phyloP scores from a whole-genome alignment of 2,888 invertebrate genomes.

The Tetramorium bicarinatum region DNA sequence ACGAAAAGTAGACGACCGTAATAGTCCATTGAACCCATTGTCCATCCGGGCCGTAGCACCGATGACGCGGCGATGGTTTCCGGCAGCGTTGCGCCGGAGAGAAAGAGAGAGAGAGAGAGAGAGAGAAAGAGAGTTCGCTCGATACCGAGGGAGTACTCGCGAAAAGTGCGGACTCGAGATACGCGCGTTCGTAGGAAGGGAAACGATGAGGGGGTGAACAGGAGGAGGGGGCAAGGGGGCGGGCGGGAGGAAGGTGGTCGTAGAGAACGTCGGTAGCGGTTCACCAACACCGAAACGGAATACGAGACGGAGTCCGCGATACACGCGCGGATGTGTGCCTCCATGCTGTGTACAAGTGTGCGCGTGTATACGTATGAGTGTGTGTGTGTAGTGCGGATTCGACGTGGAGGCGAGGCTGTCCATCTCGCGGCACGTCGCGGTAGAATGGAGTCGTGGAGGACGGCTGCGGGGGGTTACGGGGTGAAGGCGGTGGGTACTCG shows the following conservation, averaged over 20 bases:
- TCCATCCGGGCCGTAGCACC: conserved; percentile 52
- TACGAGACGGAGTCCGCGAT: conserved; percentile 46
- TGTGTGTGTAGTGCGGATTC: conserved; percentile 71
- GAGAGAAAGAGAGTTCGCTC: conserved; percentile 28
- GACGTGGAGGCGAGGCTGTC: conserved; percentile 77
- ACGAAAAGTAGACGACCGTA: conserved; percentile 52
- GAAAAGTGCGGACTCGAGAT: conserved; percentile 70
- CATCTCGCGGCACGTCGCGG: conserved; percentile 82
- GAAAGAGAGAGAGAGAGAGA: conserved; percentile 26
- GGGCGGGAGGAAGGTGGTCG: conserved; percentile 35
- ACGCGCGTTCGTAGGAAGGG: conserved; percentile 63
- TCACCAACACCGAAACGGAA: conserved; percentile 43
- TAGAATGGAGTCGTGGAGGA: conserved; percentile 81
- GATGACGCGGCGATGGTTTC: conserved; percentile 59
- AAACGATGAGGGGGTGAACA: conserved; percentile 44
- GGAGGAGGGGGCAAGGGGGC: background rate
- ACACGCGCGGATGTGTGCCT: conserved; percentile 8
- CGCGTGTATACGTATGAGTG: background rate
- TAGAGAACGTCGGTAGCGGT: conserved; percentile 68
- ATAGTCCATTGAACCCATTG: conserved; percentile 55
- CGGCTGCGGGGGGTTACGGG: conserved; percentile 77
- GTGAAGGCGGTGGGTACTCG: conserved; percentile 65
- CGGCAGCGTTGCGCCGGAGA: conserved; percentile 44
- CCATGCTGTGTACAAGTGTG: background rate
- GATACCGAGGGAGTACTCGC: conserved; percentile 66